A percentile compares a stretch with the other conserved stretches of the same genome.
These are phyloP conservation scores for Daubentonia madagascariensis DNA, from an alignment of 2,113 vertebrate genomes.

Conservation along the genomic window DNA sequence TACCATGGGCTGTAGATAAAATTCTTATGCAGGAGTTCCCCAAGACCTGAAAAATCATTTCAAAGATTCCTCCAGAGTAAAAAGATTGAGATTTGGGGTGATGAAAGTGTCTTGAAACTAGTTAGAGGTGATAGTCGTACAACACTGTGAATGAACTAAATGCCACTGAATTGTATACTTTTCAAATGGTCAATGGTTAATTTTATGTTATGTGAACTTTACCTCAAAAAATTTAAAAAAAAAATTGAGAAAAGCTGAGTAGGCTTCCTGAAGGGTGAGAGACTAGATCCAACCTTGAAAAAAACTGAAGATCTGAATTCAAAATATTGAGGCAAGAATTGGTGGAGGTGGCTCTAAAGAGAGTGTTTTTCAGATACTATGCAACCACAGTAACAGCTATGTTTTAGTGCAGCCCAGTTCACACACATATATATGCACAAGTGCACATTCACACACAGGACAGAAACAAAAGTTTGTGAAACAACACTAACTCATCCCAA, in stretches of 20 bases:
- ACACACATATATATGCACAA: background rate
- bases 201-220: background rate
- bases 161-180: background rate
- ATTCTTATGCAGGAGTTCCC: background rate
- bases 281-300: background rate
- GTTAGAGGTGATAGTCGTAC: background rate
- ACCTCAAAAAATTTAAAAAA: background rate
- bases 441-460: background rate
- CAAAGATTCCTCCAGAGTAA: background rate
- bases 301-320: constrained; percentile 16
- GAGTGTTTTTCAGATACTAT: background rate
- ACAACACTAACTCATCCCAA: constrained; percentile 6
- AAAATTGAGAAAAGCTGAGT: background rate
- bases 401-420: background rate
- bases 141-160: constrained; percentile 4
- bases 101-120: background rate
- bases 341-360: background rate
- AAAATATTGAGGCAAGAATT: background rate
- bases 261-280: background rate
- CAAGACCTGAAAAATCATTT: constrained; percentile 38
- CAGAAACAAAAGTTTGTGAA: background rate
- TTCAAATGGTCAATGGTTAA: background rate
- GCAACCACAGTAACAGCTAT: background rate
- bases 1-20: background rate
- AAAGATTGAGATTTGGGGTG: background rate